A percentile compares a stretch with the other conserved stretches of the same genome.
Evolutionary conservation across 2,113 vertebrate species (phyloP).

Genomic region (Laterallus jamaicensis): DNA sequence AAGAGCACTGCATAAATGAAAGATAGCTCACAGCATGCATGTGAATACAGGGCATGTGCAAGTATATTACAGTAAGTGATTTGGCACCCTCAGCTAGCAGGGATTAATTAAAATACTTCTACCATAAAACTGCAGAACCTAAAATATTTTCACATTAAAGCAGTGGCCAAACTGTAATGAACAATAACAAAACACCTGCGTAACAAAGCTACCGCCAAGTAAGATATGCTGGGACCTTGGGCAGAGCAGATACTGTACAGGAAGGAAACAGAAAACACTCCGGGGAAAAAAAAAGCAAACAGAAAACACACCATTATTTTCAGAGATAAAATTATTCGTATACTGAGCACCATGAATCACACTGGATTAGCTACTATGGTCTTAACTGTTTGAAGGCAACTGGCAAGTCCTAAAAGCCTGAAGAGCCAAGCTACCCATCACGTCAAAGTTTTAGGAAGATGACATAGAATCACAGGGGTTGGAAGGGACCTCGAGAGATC

Average conservation of each 20-base stretch:
- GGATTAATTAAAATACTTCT: neutral
- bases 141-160: neutral
- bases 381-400: neutral
- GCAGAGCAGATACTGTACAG: neutral
- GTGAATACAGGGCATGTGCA: neutral
- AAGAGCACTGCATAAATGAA: neutral
- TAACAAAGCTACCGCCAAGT: neutral
- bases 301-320: neutral
- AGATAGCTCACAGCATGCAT: neutral
- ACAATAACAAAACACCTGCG: neutral
- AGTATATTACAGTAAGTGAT: neutral
- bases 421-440: fast-evolving
- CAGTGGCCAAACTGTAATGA: fast-evolving
- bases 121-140: neutral
- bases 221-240: neutral
- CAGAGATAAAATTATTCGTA: neutral
- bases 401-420: neutral
- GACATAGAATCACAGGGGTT: no score
- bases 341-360: neutral
- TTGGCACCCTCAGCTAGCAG: neutral
- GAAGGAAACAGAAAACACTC: neutral
- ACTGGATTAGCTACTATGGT: fast-evolving
- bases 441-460: fast-evolving
- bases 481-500: no score
- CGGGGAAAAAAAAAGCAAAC: no score